Evolutionary conservation across 2,797 vertebrate species (phyloP).

Genomic region (Bovichtus diacanthus): DNA sequence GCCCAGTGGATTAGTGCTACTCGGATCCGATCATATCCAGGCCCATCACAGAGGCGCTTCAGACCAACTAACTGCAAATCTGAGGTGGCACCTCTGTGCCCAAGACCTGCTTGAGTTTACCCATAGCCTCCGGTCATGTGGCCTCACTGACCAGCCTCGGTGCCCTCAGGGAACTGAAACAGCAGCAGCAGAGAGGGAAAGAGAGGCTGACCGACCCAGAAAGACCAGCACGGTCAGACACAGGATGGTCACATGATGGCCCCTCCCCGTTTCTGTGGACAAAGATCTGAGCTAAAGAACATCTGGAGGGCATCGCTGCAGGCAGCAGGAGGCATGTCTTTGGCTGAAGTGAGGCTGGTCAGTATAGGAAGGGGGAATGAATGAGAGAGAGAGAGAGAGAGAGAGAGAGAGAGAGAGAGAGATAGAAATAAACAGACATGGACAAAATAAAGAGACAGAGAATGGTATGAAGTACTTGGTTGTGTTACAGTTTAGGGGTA

Average conservation of each 20-base stretch:
- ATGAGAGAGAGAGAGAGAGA: background rate
- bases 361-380: conserved; percentile 8
- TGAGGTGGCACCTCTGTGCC: conserved; percentile 80
- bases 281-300: conserved; percentile 62
- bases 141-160: conserved; percentile 61
- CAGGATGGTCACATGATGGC: conserved; percentile 66
- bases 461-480: background rate
- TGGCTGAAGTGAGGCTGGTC: conserved; percentile 4
- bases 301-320: conserved; percentile 71
- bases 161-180: conserved; percentile 66
- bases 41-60: conserved; percentile 69
- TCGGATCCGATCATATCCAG: conserved; percentile 77
- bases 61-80: conserved; percentile 79
- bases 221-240: conserved; percentile 73
- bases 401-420: background rate
- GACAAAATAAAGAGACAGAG: background rate
- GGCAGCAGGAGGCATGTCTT: conserved; percentile 12
- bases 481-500: background rate
- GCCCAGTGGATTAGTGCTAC: conserved; percentile 82
- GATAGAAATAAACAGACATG: conserved; percentile 14
- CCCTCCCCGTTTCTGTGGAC: conserved; percentile 31
- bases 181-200: conserved; percentile 46
- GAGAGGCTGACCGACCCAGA: conserved; percentile 79
- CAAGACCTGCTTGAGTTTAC: conserved; percentile 85
- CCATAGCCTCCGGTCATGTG: conserved; percentile 74